Percentiles rank a stretch among this genome's conserved stretches.
phyloP scores from a whole-genome alignment of 2,797 vertebrate genomes.

The Otus scops region DNA sequence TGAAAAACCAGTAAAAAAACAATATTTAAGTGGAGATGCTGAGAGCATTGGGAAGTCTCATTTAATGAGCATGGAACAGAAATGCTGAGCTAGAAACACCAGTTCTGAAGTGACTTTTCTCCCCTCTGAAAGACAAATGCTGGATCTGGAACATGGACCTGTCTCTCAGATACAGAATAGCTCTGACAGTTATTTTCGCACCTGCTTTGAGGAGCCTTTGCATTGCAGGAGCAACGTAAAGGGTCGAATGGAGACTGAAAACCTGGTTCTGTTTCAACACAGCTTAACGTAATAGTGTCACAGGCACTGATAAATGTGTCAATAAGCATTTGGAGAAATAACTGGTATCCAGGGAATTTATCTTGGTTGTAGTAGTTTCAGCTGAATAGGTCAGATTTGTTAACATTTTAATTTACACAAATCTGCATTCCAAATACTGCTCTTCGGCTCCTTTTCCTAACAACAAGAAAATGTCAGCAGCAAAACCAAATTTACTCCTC shows the following conservation, averaged over 20 bases:
- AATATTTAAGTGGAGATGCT: not conserved
- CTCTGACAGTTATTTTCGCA: not conserved
- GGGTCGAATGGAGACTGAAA: not conserved
- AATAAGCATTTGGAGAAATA: constrained; percentile 48
- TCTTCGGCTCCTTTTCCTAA: constrained; percentile 21
- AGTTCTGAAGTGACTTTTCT: not conserved
- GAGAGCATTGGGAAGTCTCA: not conserved
- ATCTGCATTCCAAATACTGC: constrained; percentile 59
- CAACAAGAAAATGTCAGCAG: constrained; percentile 50
- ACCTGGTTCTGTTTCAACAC: not conserved
- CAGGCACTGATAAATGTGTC: constrained; percentile 38
- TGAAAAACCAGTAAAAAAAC: not conserved
- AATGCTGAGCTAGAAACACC: not conserved
- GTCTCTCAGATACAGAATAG: not conserved
- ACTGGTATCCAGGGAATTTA: constrained; percentile 56
- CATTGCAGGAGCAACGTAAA: not conserved
- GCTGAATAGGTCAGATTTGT: constrained; percentile 65
- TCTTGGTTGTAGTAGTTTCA: constrained; percentile 52
- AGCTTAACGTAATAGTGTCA: not conserved
- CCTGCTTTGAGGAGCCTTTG: not conserved
- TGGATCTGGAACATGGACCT: not conserved
- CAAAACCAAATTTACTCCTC: constrained; percentile 19
- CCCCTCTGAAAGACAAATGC: not conserved
- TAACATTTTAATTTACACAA: constrained; percentile 66
- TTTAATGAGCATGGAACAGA: not conserved